Conservation (phyloP, 1,140 invertebrate genomes). For the Drosophila auraria region DNA sequence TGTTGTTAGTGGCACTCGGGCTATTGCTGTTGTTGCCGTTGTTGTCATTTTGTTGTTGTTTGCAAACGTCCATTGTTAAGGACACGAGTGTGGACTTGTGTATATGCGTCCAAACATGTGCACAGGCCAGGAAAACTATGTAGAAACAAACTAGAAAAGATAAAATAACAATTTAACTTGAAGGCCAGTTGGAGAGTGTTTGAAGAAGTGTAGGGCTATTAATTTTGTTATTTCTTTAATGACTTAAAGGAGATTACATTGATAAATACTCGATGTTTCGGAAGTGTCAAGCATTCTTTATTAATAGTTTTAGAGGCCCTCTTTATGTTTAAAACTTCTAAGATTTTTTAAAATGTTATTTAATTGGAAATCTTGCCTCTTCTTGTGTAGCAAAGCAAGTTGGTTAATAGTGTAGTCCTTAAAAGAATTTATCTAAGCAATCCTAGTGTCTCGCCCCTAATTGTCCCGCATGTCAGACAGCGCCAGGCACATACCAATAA, state of each 20-base stretch:
- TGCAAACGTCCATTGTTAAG: slow-evolving; percentile 68
- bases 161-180: neutral
- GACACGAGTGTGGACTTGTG: slow-evolving; percentile 49
- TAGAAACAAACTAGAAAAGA: slow-evolving; percentile 4
- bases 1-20: slow-evolving; percentile 57
- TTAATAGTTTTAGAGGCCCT: neutral
- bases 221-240: too few relatives aligned
- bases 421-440: neutral
- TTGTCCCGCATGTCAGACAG: slow-evolving; percentile 27
- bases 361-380: too few relatives aligned
- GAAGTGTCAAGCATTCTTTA: neutral
- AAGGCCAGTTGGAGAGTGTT: neutral
- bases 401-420: too few relatives aligned
- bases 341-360: too few relatives aligned
- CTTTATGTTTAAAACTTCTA: too few relatives aligned
- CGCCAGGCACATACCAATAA: slow-evolving; percentile 52
- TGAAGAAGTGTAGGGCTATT: too few relatives aligned
- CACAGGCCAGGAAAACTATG: slow-evolving; percentile 19
- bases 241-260: too few relatives aligned
- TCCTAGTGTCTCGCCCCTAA: slow-evolving; percentile 2
- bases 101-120: slow-evolving; percentile 23
- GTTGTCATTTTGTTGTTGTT: slow-evolving; percentile 56
- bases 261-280: neutral
- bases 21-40: slow-evolving; percentile 31
- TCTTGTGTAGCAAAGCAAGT: too few relatives aligned